Base-by-base conservation (phyloP, 2,888 invertebrate species). In the Macrosoma leucophasiata region DNA sequence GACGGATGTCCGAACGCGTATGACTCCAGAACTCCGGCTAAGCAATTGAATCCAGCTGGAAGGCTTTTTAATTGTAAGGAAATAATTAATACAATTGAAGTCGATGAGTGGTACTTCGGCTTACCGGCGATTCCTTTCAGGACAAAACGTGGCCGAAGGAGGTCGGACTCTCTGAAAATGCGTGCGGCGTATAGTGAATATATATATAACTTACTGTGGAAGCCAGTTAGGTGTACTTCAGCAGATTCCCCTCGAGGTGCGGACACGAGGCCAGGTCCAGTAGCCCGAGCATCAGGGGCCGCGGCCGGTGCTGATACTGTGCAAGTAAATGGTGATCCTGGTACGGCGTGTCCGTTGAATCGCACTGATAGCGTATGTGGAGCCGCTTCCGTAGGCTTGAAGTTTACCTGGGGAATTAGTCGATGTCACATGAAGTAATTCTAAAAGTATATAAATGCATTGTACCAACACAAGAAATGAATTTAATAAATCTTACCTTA, bases 281-380 rank as follows among this genome's bases (percentile, higher is more conserved):
- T 37, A 0, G 84, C 84, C 1, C 84, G 58, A 1, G 84, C 84
- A 33, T 81, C 79, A 0, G 75, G 66, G 0, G 82, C 77, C 3
- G 76, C 74, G 0, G 73, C 69, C 6, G 82, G 78, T n/a, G 81
- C 77, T 0, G 73, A 53, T 43, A 98, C 93, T 62, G 91, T 89
- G 60, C 97, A 97, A 17, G 90, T 91, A 76, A 97, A 98, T n/a
- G 98, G 98, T 7, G 96, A 97, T 1, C 97, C 97, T 47, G 90
- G 91, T 0, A 91, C 91, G 1, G 91, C 89, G 63, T 90, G 90
- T 0, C 91, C 91, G 72, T 91, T 91, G 64, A 91, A 91, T 14
- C 91, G 90, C 17, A 98, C 97, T 26, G 96, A 96, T 3, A 98
- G 85, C 13, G 92, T 93, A 75, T 98, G 98, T 0, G 92, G 89